Conservation (phyloP, 1,140 invertebrate species). For the Drosophila aff. region DNA sequence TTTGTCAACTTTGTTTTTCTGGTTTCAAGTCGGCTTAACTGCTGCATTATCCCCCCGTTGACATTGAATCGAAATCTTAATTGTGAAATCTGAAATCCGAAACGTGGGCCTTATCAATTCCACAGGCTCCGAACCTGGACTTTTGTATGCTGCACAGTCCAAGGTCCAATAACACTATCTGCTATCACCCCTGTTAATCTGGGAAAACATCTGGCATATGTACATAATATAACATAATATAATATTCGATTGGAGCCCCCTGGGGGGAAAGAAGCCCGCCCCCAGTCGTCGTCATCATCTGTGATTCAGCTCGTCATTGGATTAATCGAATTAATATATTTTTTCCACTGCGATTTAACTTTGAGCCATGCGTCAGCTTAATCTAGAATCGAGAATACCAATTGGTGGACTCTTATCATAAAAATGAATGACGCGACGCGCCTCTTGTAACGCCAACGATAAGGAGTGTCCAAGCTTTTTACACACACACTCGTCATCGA, state of each 20-base stretch:
- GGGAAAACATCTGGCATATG: conserved; percentile 24
- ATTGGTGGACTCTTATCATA: conserved; percentile 23
- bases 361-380: conserved; percentile 36
- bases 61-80: conserved; percentile 27
- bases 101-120: conserved; percentile 17
- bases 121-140: conserved; percentile 17
- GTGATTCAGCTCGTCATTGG: conserved; percentile 14
- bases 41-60: conserved; percentile 15
- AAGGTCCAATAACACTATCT: conserved; percentile 25
- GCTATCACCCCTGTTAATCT: conserved; percentile 29
- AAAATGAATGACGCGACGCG: conserved; percentile 38
- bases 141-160: conserved; percentile 31
- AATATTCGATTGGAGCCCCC: neutral
- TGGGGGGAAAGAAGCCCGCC: neutral
- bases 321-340: conserved; percentile 39
- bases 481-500: conserved; percentile 26
- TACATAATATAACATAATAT: conserved; percentile 3
- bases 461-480: conserved; percentile 17
- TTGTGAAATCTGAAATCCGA: conserved; percentile 19
- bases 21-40: conserved; percentile 1
- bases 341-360: conserved; percentile 26
- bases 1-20: conserved; percentile 14
- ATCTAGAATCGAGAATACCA: conserved; percentile 18
- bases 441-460: conserved; percentile 30
- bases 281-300: conserved; percentile 1